Evolutionary conservation across 2,797 vertebrate genomes (phyloP).

Genomic region (Heterohyrax brucei): DNA sequence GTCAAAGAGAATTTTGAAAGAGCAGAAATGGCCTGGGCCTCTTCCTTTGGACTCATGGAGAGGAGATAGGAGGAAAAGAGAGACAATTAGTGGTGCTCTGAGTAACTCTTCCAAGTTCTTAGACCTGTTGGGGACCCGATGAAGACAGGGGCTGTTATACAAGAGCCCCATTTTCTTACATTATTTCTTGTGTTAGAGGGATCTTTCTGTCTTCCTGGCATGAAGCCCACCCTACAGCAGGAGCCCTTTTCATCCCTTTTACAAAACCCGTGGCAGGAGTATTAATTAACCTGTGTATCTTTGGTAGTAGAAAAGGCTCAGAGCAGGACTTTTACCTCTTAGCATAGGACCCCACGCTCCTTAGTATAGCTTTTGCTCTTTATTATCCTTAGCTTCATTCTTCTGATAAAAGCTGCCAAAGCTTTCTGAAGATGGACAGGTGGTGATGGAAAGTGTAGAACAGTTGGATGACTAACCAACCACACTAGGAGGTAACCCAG

Average conservation of each 20-base stretch:
- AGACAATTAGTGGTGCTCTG: neutral
- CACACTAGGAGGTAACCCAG: constrained; percentile 15
- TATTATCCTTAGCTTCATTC: constrained; percentile 12
- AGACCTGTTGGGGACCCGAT: neutral
- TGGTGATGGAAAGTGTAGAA: constrained; percentile 24
- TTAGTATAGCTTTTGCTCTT: neutral
- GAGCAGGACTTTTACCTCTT: constrained; percentile 19
- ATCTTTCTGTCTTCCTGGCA: constrained; percentile 22
- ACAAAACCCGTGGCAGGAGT: constrained; percentile 33
- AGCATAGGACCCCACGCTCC: neutral
- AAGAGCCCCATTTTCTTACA: neutral
- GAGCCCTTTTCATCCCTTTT: constrained; percentile 2
- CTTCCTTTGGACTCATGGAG: constrained; percentile 14
- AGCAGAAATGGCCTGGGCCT: neutral
- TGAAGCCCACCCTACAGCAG: neutral
- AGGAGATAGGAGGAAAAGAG: neutral
- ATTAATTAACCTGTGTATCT: constrained; percentile 37
- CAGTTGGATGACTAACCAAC: constrained; percentile 53
- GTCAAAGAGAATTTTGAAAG: constrained; percentile 36
- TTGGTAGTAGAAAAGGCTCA: constrained; percentile 48
- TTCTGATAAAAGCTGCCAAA: constrained; percentile 59
- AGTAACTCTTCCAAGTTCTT: neutral
- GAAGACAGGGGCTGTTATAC: constrained; percentile 16
- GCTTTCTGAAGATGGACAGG: constrained; percentile 36
- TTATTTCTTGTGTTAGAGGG: constrained; percentile 16